These are phyloP conservation scores for Eonycteris spelaea DNA, from an alignment of 2,113 vertebrate genomes.

Conservation along the genomic window DNA sequence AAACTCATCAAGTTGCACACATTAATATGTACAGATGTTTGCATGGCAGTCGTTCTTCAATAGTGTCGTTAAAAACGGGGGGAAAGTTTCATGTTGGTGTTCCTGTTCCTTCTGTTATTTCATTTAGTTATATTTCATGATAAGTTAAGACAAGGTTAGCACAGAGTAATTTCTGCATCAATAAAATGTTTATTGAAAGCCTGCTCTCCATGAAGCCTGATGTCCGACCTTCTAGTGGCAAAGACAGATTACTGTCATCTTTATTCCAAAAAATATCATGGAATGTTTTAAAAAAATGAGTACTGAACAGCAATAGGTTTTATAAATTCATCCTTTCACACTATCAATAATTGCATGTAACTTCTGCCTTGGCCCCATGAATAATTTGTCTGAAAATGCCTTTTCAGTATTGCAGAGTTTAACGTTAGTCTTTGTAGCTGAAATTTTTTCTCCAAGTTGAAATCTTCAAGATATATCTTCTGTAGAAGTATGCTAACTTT, in stretches of 20 bases:
- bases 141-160: not conserved
- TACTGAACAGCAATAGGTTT: not conserved
- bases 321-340: not conserved
- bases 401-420: not conserved
- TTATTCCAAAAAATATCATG: too few species aligned
- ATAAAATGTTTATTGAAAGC: not conserved
- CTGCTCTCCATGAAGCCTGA: not conserved
- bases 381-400: not conserved
- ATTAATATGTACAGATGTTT: not conserved
- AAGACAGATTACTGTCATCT: not conserved
- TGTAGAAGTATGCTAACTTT: not conserved
- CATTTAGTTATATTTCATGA: not conserved
- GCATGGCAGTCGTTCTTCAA: not conserved
- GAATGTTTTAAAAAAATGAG: not conserved
- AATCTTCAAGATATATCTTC: not conserved
- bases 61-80: not conserved
- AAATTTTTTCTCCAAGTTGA: not conserved
- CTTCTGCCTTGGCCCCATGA: not conserved
- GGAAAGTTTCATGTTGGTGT: not conserved
- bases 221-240: not conserved
- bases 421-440: not conserved
- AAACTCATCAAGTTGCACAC: not conserved
- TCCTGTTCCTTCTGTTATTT: not conserved
- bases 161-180: not conserved
- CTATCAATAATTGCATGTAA: not conserved